phyloP scores from a whole-genome alignment of 2,113 vertebrate species.

The mouse (Mus musculus) region DNA sequence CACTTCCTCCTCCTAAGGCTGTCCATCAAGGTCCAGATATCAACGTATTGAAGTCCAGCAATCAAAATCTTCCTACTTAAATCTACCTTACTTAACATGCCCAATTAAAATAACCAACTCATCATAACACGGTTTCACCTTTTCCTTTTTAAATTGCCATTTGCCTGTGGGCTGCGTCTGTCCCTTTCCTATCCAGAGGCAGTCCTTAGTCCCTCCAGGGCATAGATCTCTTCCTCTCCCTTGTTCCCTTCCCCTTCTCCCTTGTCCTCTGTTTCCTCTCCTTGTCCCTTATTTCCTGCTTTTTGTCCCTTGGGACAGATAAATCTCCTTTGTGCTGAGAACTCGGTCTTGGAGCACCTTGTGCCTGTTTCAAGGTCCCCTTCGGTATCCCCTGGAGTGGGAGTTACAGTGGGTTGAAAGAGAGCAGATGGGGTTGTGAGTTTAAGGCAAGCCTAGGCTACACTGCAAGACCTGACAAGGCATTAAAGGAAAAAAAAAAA shows the following conservation, averaged over 20 bases:
- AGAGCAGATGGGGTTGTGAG: neutral
- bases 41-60: neutral
- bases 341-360: neutral
- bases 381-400: neutral
- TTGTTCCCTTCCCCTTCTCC: neutral
- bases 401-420: neutral
- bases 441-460: neutral
- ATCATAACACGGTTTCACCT: neutral
- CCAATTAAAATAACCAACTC: neutral
- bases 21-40: neutral
- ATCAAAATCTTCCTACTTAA: neutral
- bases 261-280: neutral
- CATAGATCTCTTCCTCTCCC: neutral
- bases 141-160: neutral
- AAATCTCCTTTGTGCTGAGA: neutral
- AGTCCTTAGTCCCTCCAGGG: neutral
- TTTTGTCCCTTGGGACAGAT: neutral
- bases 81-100: neutral
- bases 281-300: neutral
- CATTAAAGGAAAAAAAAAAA: neutral
- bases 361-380: neutral
- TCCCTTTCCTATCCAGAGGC: neutral
- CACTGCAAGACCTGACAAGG: neutral
- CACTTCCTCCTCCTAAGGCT: neutral
- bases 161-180: neutral